Evolutionary conservation across 2,888 invertebrate genomes (phyloP).

Genomic region (Megamerina dolium): DNA sequence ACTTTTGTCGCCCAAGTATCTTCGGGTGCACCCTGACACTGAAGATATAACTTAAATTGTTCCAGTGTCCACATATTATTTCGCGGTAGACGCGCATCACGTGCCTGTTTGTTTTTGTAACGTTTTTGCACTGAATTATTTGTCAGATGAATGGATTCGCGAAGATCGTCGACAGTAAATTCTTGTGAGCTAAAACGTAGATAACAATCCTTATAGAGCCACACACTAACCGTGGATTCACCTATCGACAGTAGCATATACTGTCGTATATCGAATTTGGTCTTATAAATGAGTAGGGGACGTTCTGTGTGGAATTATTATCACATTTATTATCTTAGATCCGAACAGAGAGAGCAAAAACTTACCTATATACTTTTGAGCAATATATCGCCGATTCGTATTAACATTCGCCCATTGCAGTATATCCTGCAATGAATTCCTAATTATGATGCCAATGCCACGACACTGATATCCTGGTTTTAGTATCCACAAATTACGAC

Average conservation of each 20-base stretch:
- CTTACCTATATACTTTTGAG: constrained; percentile 86
- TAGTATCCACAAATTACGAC: constrained; percentile 81
- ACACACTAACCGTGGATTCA: constrained; percentile 70
- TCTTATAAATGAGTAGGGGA: constrained; percentile 73
- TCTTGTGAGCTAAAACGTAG: constrained; percentile 80
- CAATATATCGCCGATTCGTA: constrained; percentile 62
- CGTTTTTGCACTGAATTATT: constrained; percentile 82
- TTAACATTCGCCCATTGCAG: constrained; percentile 56
- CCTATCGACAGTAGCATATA: constrained; percentile 72
- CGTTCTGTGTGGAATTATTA: constrained; percentile 62
- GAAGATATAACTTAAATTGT: constrained; percentile 62
- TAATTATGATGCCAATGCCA: constrained; percentile 77
- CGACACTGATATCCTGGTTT: constrained; percentile 79
- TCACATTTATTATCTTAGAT: too few relatives aligned
- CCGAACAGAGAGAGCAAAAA: constrained; percentile 19
- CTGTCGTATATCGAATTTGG: constrained; percentile 87
- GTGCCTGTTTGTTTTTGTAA: constrained; percentile 52
- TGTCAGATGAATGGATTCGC: constrained; percentile 80
- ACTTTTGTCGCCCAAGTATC: constrained; percentile 65
- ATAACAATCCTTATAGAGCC: constrained; percentile 82
- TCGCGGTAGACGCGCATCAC: constrained; percentile 61
- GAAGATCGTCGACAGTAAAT: constrained; percentile 69
- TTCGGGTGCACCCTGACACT: constrained; percentile 47
- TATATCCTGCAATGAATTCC: constrained; percentile 68
- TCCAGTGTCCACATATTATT: constrained; percentile 82